Evolutionary conservation across 2,888 invertebrate species (phyloP).

Genomic region (Morinoia aosen): DNA sequence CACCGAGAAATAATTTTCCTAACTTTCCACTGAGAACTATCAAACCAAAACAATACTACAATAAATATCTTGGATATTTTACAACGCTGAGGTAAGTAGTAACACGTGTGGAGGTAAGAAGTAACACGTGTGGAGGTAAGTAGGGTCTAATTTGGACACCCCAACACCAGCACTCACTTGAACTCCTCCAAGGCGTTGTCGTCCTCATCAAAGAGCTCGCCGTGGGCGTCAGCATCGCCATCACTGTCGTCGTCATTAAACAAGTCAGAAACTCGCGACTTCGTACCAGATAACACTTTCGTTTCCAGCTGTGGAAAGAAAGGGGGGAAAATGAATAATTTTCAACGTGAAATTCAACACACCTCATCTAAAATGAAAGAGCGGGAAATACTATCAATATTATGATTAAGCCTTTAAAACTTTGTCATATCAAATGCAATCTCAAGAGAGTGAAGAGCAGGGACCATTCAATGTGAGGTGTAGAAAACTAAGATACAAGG

Average conservation of each 20-base stretch:
- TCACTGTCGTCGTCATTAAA: constrained; percentile 63
- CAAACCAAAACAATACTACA: background rate
- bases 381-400: too few relatives aligned
- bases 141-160: background rate
- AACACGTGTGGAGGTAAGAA: too few relatives aligned
- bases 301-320: background rate
- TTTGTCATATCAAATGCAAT: too few relatives aligned
- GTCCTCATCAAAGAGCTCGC: constrained; percentile 67
- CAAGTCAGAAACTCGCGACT: constrained; percentile 42
- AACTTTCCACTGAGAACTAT: background rate
- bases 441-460: too few relatives aligned
- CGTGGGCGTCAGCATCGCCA: constrained; percentile 74
- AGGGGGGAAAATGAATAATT: background rate
- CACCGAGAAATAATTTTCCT: background rate
- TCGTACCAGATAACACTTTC: background rate
- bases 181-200: constrained; percentile 74
- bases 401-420: too few relatives aligned
- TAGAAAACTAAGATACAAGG: too few relatives aligned
- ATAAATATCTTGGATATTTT: background rate
- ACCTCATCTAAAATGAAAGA: too few relatives aligned
- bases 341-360: background rate
- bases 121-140: background rate
- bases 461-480: too few relatives aligned
- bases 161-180: constrained; percentile 18
- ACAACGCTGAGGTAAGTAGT: background rate